Evolutionary conservation across 2,113 vertebrate genomes (phyloP).

Genomic region (Alethe castanea): DNA sequence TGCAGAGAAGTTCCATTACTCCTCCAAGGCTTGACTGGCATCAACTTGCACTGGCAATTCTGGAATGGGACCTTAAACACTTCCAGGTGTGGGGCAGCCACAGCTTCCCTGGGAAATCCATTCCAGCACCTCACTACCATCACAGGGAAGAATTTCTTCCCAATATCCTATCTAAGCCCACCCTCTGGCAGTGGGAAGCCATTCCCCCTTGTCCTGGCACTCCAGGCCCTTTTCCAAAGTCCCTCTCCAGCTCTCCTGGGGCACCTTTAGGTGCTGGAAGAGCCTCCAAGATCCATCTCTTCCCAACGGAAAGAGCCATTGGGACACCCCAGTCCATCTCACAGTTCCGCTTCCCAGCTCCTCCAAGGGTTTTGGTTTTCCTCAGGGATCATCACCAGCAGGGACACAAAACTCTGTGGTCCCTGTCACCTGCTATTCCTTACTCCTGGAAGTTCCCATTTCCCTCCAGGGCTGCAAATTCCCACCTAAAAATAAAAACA

Average conservation of each 20-base stretch:
- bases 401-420: neutral
- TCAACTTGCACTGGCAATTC: neutral
- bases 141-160: neutral
- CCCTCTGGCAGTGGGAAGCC: neutral
- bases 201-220: neutral
- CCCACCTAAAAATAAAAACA: neutral
- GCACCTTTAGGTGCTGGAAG: neutral
- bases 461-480: neutral
- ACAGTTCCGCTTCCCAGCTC: neutral
- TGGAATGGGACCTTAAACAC: neutral
- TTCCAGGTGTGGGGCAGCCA: neutral
- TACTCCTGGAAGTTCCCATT: neutral
- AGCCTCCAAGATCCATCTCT: neutral
- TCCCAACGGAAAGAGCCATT: neutral
- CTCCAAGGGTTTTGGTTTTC: neutral
- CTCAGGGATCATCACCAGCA: neutral
- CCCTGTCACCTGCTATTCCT: neutral
- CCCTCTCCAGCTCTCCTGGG: neutral
- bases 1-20: neutral
- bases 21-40: neutral
- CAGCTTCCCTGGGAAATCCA: neutral
- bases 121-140: neutral
- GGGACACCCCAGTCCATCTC: neutral
- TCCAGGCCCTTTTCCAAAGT: neutral
- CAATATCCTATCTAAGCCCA: neutral